Conservation (phyloP, 2,113 vertebrate genomes). For the Bufo bufo region DNA sequence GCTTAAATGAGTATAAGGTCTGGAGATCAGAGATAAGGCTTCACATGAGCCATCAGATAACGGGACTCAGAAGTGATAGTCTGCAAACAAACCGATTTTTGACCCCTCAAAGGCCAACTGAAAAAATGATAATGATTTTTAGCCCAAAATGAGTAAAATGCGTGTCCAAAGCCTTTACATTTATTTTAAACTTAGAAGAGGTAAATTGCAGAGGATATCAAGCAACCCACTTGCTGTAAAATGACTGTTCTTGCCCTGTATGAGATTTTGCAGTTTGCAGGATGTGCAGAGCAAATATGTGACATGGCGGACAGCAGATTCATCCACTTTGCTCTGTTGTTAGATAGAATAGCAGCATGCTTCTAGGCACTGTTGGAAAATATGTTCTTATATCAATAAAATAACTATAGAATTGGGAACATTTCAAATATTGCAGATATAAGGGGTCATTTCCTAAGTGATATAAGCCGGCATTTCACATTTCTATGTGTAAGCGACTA, state of each 20-base stretch:
- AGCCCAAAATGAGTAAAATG: no score
- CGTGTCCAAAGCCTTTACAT: no score
- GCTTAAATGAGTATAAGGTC: no score
- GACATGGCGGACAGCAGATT: background rate
- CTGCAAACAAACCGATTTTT: no score
- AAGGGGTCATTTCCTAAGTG: background rate
- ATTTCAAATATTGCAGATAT: background rate
- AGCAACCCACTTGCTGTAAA: background rate
- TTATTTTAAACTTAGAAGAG: background rate
- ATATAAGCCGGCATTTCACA: no score
- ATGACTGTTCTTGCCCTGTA: background rate
- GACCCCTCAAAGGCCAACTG: no score
- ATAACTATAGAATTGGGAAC: background rate
- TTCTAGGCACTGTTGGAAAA: background rate
- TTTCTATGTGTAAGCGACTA: no score
- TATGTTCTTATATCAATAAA: background rate
- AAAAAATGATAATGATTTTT: no score
- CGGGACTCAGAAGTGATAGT: no score
- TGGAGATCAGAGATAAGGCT: no score
- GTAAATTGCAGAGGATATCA: background rate
- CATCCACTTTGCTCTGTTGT: background rate
- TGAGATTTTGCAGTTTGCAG: background rate
- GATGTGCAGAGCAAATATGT: background rate
- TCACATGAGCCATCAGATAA: no score
- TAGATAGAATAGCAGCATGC: background rate